Percentiles rank a stretch among this genome's conserved stretches.
Evolutionary conservation across 2,797 vertebrate species (phyloP).

Genomic region (Gastrophryne carolinensis): DNA sequence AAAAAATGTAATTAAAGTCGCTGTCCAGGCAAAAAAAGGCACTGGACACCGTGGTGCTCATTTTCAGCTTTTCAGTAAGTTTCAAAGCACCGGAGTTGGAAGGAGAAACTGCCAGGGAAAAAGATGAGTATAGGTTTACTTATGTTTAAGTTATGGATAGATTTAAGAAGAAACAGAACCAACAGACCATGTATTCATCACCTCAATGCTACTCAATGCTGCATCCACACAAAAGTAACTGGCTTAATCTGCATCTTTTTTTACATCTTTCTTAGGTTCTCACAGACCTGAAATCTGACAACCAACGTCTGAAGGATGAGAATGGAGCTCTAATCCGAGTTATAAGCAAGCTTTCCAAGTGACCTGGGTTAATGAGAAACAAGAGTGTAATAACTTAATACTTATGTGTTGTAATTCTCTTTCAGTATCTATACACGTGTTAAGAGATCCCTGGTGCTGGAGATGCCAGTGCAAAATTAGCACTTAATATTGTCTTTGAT

Average conservation of each 20-base stretch:
- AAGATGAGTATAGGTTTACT: too few relatives aligned
- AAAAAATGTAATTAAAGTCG: too few relatives aligned
- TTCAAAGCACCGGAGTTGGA: too few relatives aligned
- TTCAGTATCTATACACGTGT: neutral
- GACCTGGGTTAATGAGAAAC: slow-evolving; percentile 50
- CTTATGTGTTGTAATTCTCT: neutral
- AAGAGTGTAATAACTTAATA: neutral
- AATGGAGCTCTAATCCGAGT: slow-evolving; percentile 96
- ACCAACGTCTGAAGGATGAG: slow-evolving; percentile 96
- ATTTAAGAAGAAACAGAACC: too few relatives aligned
- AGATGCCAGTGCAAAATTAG: neutral
- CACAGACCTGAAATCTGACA: slow-evolving; percentile 93
- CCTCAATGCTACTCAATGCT: too few relatives aligned
- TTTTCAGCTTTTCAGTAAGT: too few relatives aligned
- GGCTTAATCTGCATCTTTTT: neutral
- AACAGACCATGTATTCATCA: too few relatives aligned
- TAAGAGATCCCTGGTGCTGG: neutral
- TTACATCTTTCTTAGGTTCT: slow-evolving; percentile 72
- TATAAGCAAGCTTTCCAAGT: slow-evolving; percentile 98
- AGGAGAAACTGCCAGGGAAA: too few relatives aligned
- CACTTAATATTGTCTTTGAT: neutral
- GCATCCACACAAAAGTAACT: neutral
- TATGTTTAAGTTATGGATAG: too few relatives aligned
- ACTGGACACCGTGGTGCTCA: too few relatives aligned
- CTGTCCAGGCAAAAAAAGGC: too few relatives aligned